A percentile compares a stretch with the other conserved stretches of the same genome.
Conservation (phyloP, 23 tunicate species). For the Phallusia fumigata region DNA sequence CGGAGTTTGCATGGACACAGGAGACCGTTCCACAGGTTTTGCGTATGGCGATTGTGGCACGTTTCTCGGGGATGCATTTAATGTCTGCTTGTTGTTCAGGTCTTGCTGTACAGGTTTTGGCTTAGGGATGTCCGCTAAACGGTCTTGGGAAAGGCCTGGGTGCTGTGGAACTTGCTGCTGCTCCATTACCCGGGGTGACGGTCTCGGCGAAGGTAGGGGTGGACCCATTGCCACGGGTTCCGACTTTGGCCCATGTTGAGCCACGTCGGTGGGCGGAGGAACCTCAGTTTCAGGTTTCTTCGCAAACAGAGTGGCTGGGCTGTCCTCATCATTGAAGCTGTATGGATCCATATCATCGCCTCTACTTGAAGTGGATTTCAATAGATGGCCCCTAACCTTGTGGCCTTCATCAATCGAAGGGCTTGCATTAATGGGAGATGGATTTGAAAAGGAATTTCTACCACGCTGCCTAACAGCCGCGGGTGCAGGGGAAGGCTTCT, state of each 20-base stretch:
- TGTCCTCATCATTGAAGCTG: slow-evolving; percentile 62
- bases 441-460: neutral
- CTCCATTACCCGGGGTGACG: neutral
- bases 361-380: neutral
- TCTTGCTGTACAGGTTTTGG: neutral
- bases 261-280: neutral
- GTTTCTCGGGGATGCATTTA: neutral
- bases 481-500: neutral
- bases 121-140: neutral
- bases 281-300: neutral
- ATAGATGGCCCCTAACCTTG: neutral
- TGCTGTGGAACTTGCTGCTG: neutral
- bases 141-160: neutral
- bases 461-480: neutral
- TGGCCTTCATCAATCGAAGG: neutral
- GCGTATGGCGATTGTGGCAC: neutral
- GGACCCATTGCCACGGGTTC: neutral
- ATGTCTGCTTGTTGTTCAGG: neutral
- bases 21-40: neutral
- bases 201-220: neutral
- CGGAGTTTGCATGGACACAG: neutral
- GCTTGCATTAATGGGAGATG: neutral
- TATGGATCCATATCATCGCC: slow-evolving; percentile 49
- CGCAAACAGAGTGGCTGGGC: slow-evolving; percentile 9
- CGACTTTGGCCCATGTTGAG: neutral